phyloP scores from a whole-genome alignment of 2,888 invertebrate species.

The Ichneumon xanthorius region DNA sequence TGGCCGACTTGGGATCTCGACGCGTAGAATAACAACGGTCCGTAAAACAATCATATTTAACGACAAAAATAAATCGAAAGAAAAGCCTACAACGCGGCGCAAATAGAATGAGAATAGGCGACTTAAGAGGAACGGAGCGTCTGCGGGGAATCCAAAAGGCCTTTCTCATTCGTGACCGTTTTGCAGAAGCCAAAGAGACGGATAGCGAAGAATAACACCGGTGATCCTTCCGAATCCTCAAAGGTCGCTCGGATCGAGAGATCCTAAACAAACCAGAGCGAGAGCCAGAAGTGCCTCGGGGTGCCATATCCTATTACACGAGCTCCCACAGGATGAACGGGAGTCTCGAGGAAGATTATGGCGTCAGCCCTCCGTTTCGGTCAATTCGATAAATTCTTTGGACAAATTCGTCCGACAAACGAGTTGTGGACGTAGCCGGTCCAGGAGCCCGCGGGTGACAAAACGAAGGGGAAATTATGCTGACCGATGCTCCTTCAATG shows the following conservation, averaged over 20 bases:
- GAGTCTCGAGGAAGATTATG: neutral
- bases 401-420: conserved; percentile 28
- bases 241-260: neutral
- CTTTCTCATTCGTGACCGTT: conserved; percentile 12
- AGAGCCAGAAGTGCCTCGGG: conserved; percentile 18
- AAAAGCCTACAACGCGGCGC: neutral
- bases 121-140: neutral
- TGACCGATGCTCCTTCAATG: neutral
- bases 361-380: neutral
- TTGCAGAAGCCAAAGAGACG: conserved; percentile 3
- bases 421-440: conserved; percentile 2
- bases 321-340: neutral
- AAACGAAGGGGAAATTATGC: neutral
- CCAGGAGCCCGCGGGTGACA: neutral
- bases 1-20: too few species aligned
- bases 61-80: conserved; percentile 5
- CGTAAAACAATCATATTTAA: neutral
- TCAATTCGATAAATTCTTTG: conserved; percentile 20
- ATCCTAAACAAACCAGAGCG: conserved; percentile 44
- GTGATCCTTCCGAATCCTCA: neutral
- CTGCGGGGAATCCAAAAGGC: neutral
- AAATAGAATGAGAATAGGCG: conserved; percentile 2
- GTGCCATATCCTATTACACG: neutral
- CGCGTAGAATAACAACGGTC: neutral
- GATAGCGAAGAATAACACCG: conserved; percentile 5